Evolutionary conservation across 2,888 invertebrate species (phyloP), one percentile per base, ranked within the genome.

Genomic region (Caenorhabditis plicata): DNA sequence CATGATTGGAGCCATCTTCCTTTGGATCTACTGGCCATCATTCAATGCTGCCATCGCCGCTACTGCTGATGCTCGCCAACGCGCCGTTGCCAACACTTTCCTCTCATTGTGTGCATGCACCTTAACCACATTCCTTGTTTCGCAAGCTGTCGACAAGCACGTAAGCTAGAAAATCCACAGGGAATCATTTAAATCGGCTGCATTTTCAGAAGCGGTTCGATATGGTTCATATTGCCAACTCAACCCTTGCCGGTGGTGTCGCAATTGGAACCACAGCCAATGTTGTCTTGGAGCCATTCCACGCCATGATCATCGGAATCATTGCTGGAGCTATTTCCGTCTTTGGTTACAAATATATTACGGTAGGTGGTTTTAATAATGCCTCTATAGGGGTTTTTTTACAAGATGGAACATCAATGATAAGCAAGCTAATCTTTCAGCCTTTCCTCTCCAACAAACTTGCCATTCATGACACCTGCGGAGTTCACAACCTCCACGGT

Each of bases 11-110:
- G 91, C 93, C 1, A 83, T 93, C 48, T 94, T 95, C 83, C 85
- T 96, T 39, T 95, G 93, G 93, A 85, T 94, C 52, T 95, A 90
- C 83, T 95, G 94, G 94, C 95, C 95, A 0, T 92, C 92, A 58
- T 96, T 96, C 85, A 96, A 95, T 84, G 91, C 88, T 0, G 82
- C 82, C 7, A 85, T 89, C 23, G 71, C 77, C 17, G 68, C 67
- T 15, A 68, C 75, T 20, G 70, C 65, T 23, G 77, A 74, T 52
- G 77, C 74, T 19, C 66, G 69, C 23, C 70, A 74, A 42, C 86
- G 72, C 61, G 93, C 93, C 27, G 87, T 94, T 66, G 86, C 93
- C 80, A 95, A 96, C 86, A 94, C 95, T 2, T 91, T 92, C 81
- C 85, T 93, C 63, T 88, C 93, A 35, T 85, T 96, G 69, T 87